Evolutionary conservation across 1,140 invertebrate genomes (phyloP), one percentile per base, ranked within the genome.

Genomic region (Leptinotarsa defecta): DNA sequence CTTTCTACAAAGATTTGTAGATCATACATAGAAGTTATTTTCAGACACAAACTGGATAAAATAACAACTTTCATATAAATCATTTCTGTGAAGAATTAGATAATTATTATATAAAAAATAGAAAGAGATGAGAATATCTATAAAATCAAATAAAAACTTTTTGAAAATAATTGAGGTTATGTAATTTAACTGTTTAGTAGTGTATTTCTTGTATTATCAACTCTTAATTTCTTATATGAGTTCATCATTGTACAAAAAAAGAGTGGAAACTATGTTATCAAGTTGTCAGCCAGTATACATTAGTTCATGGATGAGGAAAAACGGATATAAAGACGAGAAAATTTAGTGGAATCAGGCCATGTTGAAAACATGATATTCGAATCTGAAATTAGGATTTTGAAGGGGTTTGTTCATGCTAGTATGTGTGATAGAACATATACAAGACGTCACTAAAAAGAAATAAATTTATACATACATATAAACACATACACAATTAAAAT

Each of bases 261-360:
- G 5, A 27, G 27, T 27, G 27, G 22, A 17, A 75, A 75, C 34
- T 27, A 75, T 43, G 74, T 75, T 57, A 27, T 70, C 17, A 69
- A 70, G 19, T 15, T 70, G 13, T 75, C 74, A 19, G 24, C 15
- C 62, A 70, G 69, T 62, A 62, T 27, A 48, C 27, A 27, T 27
- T 27, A 27, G 0, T 27, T 27, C 27, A 27, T 6, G 5, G 27
- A 27, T 27, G 27, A 75, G 13, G 57, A 71, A 57, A 75, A 71
- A 71, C 68, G 67, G 4, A 75, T 75, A 48, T 68, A 74, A 77
- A 77, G 67, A 48, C 73, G 76, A 61, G 76, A 77, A 74, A 77
- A 77, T 74, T 72, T 67, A 20, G 22, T 77, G 15, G 72, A 77
- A 70, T 74, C 57, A 5, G 67, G 52, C 20, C 76, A 77, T 64